A percentile compares a stretch with the other conserved stretches of the same genome.
Evolutionary conservation across 64 coral and sea anemone genomes (phyloP).

Genomic region (Dendronephthya gigantea): DNA sequence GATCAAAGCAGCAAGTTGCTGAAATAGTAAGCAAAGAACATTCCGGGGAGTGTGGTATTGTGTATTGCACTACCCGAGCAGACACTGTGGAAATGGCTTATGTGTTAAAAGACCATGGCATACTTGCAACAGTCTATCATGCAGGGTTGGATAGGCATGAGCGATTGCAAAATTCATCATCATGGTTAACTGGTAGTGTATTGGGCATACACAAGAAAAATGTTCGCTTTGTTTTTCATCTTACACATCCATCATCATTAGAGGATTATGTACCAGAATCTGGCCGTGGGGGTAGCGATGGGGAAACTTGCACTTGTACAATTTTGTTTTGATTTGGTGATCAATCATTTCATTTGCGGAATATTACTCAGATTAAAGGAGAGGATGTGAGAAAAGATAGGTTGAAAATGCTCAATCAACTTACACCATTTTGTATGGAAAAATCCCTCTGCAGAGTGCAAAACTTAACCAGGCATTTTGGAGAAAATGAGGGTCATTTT

Average conservation of each 20-base stretch:
- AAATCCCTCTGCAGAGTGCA: background rate
- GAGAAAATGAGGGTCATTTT: background rate
- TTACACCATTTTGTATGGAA: background rate
- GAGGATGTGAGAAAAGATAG: background rate
- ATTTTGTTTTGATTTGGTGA: background rate
- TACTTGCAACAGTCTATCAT: background rate
- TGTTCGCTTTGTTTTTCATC: background rate
- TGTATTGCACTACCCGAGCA: background rate
- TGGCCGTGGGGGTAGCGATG: background rate
- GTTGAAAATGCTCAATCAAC: background rate
- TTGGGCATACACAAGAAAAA: background rate
- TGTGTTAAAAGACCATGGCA: background rate
- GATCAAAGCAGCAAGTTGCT: background rate
- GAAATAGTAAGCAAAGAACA: background rate
- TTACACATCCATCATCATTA: background rate
- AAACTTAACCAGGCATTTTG: background rate
- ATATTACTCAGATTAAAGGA: background rate
- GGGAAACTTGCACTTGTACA: background rate
- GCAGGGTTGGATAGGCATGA: background rate
- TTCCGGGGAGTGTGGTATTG: background rate
- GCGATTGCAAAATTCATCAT: background rate
- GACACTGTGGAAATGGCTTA: background rate
- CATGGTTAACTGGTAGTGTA: background rate
- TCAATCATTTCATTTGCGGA: background rate
- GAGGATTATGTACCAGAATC: constrained; percentile 9